Evolutionary conservation across 1,140 invertebrate species (phyloP), one percentile per base, ranked within the genome.

Genomic region (Drosophila jambulina): DNA sequence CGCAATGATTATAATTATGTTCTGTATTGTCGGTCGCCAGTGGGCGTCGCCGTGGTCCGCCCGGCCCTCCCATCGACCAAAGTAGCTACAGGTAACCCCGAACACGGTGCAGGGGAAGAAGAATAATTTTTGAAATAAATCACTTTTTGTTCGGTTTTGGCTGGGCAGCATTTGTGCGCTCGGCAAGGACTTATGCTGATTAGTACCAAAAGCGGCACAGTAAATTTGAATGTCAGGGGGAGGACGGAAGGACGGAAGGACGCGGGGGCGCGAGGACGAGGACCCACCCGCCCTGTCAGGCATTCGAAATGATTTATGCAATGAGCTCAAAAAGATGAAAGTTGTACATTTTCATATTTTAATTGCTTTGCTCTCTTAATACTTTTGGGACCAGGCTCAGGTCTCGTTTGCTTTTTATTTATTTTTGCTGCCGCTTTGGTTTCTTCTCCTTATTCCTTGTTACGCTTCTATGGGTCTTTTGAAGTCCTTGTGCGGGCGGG

Each of bases 281-380:
- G 15, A 27, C 19, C 32, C 51, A 19, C 15, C 42, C 62, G 27
- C 48, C 53, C 43, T 72, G 70, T 76, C 78, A 80, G 83, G 79
- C 83, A 87, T 79, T 86, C 80, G 80, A 76, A 90, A 90, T 90
- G 85, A 90, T 90, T 90, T 90, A 90, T 90, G 85, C 85, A 90
- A 90, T 90, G 84, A 87, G 85, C 85, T 90, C 85, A 90, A 85
- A 90, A 90, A 90, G 85, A 90, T 90, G 85, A 90, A 90, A 90
- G 85, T 90, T 90, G 85, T 90, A 90, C 85, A 90, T 90, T 90
- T 90, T 90, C 85, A 90, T 90, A 90, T 90, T 90, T 90, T 90
- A 90, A 90, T 90, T 90, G 85, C 85, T 90, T 90, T 90, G 85
- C 85, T 90, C 85, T 90, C 85, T 90, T 90, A 90, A 90, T 90